A percentile compares a stretch with the other conserved stretches of the same genome.
Conservation (phyloP, 2,888 invertebrate species). For the Tetragonisca angustula region DNA sequence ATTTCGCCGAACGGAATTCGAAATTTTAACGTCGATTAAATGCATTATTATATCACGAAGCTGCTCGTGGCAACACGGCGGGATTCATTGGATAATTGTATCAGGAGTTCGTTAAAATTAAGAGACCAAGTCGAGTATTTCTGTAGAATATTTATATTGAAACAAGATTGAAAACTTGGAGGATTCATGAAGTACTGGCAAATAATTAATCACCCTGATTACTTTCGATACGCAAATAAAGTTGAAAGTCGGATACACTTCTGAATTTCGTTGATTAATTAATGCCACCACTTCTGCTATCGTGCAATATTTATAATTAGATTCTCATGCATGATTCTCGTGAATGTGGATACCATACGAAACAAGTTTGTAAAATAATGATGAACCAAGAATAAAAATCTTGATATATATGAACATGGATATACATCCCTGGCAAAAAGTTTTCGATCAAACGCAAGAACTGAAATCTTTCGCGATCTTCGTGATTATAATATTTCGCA, state of each 20-base stretch:
- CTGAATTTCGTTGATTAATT: conserved; percentile 28
- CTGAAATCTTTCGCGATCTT: neutral
- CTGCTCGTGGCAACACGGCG: neutral
- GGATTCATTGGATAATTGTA: neutral
- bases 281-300: neutral
- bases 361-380: neutral
- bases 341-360: neutral
- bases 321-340: too few relatives aligned
- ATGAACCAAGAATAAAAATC: neutral
- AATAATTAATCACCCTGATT: conserved; percentile 23
- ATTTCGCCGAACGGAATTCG: neutral
- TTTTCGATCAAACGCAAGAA: too few relatives aligned
- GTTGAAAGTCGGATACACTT: neutral
- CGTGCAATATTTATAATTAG: neutral
- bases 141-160: too few relatives aligned
- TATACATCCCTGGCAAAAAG: too few relatives aligned
- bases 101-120: neutral
- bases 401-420: neutral
- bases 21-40: neutral
- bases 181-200: neutral
- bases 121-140: neutral
- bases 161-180: neutral
- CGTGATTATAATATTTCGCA: neutral
- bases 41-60: neutral
- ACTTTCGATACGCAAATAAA: neutral